These are phyloP conservation scores for Vultur gryphus DNA, from an alignment of 2,797 vertebrate genomes.

Conservation along the genomic window DNA sequence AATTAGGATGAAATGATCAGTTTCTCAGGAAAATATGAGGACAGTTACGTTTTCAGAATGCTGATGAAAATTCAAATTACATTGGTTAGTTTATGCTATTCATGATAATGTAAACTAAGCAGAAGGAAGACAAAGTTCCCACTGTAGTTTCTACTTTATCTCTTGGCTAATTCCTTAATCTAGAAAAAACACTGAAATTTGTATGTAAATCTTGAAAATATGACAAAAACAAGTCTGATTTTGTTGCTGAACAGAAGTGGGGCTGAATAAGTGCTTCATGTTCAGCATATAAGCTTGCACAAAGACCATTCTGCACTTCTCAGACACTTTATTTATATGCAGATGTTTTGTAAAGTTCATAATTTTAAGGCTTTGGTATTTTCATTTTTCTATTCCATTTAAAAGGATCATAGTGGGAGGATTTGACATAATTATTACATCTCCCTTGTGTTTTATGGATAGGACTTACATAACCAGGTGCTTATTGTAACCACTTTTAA, in stretches of 20 bases:
- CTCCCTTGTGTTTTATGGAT: conserved; percentile 8
- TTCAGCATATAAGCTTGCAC: neutral
- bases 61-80: neutral
- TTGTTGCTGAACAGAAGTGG: neutral
- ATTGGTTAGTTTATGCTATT: neutral
- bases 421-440: neutral
- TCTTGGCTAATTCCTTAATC: neutral
- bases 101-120: neutral
- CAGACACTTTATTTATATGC: neutral
- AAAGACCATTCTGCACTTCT: neutral
- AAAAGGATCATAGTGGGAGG: neutral
- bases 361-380: neutral
- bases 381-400: neutral
- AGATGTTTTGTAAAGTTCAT: neutral
- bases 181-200: neutral
- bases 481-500: conserved; percentile 43
- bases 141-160: neutral
- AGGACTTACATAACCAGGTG: neutral
- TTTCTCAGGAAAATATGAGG: neutral
- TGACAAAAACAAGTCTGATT: neutral
- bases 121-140: neutral
- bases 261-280: neutral
- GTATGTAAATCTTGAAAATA: neutral
- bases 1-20: neutral
- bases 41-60: neutral